These are phyloP conservation scores for Eristalinus sepulchralis DNA, from an alignment of 2,888 invertebrate genomes.

Conservation along the genomic window DNA sequence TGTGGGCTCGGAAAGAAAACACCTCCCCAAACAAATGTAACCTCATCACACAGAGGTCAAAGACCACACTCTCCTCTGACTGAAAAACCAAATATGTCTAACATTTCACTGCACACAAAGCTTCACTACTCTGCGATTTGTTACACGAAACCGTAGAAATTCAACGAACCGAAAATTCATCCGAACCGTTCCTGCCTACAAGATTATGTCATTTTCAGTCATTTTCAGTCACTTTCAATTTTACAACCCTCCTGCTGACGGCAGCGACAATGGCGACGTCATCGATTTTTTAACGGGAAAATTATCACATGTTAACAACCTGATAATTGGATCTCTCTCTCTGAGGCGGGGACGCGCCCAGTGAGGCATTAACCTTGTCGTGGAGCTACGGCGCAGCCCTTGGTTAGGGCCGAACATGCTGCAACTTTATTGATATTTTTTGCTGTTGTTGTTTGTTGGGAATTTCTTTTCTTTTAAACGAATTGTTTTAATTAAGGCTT, in stretches of 20 bases:
- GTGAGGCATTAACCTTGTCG: slow-evolving; percentile 29
- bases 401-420: background rate
- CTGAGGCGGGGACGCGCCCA: background rate
- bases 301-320: slow-evolving; percentile 42
- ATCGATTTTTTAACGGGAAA: slow-evolving; percentile 44
- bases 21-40: too few species aligned
- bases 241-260: background rate
- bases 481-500: background rate
- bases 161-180: background rate
- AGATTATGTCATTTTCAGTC: slow-evolving; percentile 3
- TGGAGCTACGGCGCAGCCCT: background rate
- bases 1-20: background rate
- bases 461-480: background rate
- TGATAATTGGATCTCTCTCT: slow-evolving; percentile 24
- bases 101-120: background rate
- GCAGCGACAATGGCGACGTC: background rate
- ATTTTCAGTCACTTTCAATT: slow-evolving; percentile 12
- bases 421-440: background rate
- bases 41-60: background rate
- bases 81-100: background rate
- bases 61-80: background rate
- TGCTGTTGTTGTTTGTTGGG: background rate
- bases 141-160: background rate
- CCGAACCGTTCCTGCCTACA: background rate
- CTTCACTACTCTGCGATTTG: background rate